Base-by-base conservation (phyloP, 2,113 vertebrate genomes). In the Natator depressus region DNA sequence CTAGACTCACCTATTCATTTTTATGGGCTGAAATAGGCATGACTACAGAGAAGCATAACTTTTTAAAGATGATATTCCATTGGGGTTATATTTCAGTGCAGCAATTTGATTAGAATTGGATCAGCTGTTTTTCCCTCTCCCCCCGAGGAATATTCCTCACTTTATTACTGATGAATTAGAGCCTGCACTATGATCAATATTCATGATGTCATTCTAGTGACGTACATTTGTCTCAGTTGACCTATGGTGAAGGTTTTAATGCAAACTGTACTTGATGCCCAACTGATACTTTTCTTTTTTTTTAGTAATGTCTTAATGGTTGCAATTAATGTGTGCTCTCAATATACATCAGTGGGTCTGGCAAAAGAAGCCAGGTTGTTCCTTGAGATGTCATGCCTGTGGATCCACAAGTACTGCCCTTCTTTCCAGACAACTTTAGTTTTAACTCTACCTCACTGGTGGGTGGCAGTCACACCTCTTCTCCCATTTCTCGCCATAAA, bases 101-200 rank as follows among this genome's bases (percentile, higher is more conserved):
- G 80, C 20, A 1, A 7, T 46, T 89, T 85, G 96, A 92, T 95
- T 94, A 85, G 87, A 95, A 95, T 79, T 81, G 80, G 47, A 53
- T 85, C 86, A 94, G 89, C 91, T 55, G 46, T 89, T 92, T 92
- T 90, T 90, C 65, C 65, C 51, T 78, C 1, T 94, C 95, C 89
- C 89, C 84, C 53, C 0, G 89, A 84, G 96, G 57, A 11, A 88
- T 84, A 8, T 94, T 85, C 79, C 94, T 93, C 25, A 4, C 84
- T 95, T 91, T 1, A 4, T 89, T 88, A 92, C 94, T 95, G 88
- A 94, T 92, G 94, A 95, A 95, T 95, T 94, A 84, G 88, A 96
- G 87, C 1, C 13, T 90, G 84, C 47, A 1, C 85, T 85, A 76
- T 81, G 92, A 94, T 97, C 96, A 93, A 76, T 97, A 95, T 97